Percentiles rank a stretch among this genome's conserved stretches.
phyloP scores from a whole-genome alignment of 1,140 invertebrate species.

The Pomacea maculata region DNA sequence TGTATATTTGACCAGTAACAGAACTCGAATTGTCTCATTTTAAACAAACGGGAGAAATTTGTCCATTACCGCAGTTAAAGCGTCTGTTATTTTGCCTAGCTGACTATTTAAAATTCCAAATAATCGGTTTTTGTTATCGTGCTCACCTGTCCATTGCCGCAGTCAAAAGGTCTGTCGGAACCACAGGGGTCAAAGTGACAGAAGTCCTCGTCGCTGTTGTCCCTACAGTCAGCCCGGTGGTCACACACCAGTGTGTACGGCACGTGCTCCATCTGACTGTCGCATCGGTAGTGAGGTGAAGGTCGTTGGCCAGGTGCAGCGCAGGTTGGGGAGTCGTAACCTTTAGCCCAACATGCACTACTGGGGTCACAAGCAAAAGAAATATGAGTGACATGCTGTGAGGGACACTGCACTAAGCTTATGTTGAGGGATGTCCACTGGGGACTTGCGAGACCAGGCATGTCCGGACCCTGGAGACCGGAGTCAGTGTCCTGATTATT shows the following conservation, averaged over 20 bases:
- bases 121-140: no score
- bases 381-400: neutral
- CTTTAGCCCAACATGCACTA: neutral
- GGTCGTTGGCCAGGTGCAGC: neutral
- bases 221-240: slow-evolving; percentile 7
- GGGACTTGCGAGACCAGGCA: neutral
- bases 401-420: neutral
- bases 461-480: neutral
- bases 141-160: neutral
- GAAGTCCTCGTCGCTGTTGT: slow-evolving; percentile 11
- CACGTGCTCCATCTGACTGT: neutral
- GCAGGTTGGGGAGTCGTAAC: neutral
- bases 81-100: no score
- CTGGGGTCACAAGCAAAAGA: neutral
- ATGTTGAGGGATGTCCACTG: neutral
- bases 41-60: no score
- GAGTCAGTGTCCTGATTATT: neutral
- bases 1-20: no score
- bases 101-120: no score
- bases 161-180: neutral
- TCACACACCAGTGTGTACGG: slow-evolving; percentile 13
- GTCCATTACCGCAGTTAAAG: no score
- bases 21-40: no score
- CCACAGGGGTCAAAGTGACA: neutral
- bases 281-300: neutral